Base-by-base conservation (phyloP, 2,888 invertebrate species). In the Xylophagus ater region DNA sequence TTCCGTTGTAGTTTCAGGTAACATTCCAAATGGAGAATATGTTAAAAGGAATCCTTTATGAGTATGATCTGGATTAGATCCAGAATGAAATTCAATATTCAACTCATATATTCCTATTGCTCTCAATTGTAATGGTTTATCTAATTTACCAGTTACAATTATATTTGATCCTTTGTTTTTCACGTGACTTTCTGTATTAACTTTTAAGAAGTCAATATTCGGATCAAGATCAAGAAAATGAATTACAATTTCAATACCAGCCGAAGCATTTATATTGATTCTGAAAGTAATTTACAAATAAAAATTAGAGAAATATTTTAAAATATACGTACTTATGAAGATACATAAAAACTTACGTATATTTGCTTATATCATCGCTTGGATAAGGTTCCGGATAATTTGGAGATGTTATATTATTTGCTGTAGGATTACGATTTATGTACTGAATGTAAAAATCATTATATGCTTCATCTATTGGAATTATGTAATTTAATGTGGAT, bases 171-270 rank as follows among this genome's bases (percentile, higher is more conserved):
- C n/a, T 3, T 30, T 5, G 21, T 41, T 17, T 2, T 41, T 35
- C 12, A 42, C 34, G 3, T 46, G 44, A 7, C 38, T 32, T 5
- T 46, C 48, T 12, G 7, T 43, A 15, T 42, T 41, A 17, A 51
- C 17, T 10, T 47, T 41, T 14, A 51, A 25, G 14, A 25, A 49
- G 26, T 51, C 51, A 3, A 30, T 41, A 1, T 23, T 18, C 3
- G 49, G 45, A 42, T 48, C 44, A 15, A 51, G 47, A 10, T 49
- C 47, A 4, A 51, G 37, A 26, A 37, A 40, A 24, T 45, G 36
- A 33, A 51, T 33, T 1, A 47, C 37, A 6, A 51, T 40, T 24
- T 49, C 47, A 26, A 49, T 44, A 3, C 48, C 47, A 8, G 43
- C 44, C 14, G 41, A 25, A 40, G 17, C 17, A 10, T 15, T 14